These are phyloP conservation scores for Noctua janthina DNA, from an alignment of 2,888 invertebrate species.

Conservation along the genomic window DNA sequence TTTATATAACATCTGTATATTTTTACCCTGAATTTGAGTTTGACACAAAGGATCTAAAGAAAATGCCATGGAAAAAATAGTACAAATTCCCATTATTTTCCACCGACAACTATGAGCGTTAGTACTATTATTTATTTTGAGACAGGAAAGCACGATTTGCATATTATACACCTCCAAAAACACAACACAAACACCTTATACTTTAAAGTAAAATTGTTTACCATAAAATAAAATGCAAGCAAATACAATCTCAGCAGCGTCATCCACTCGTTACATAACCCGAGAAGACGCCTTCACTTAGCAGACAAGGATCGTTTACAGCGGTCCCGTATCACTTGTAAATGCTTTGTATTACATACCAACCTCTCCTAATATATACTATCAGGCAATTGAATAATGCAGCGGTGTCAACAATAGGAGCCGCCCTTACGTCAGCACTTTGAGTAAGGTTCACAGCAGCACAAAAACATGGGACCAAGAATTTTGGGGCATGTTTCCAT, in stretches of 20 bases:
- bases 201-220: neutral
- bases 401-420: slow-evolving; percentile 67
- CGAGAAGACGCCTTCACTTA: slow-evolving; percentile 35
- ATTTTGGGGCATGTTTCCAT: slow-evolving; percentile 56
- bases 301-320: slow-evolving; percentile 50
- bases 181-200: neutral
- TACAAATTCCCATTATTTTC: neutral
- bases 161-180: neutral
- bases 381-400: slow-evolving; percentile 71
- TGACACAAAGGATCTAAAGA: neutral
- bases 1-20: too few species aligned
- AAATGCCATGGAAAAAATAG: neutral
- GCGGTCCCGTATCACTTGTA: slow-evolving; percentile 67
- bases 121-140: too few species aligned
- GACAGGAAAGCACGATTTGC: neutral
- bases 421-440: slow-evolving; percentile 58
- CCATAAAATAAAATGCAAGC: neutral
- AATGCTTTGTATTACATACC: slow-evolving; percentile 68
- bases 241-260: slow-evolving; percentile 1
- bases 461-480: slow-evolving; percentile 64
- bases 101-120: neutral
- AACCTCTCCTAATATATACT: slow-evolving; percentile 62
- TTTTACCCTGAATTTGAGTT: neutral
- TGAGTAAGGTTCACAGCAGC: slow-evolving; percentile 66
- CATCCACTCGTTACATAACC: slow-evolving; percentile 4